Conservation (phyloP, 2,888 invertebrate species). For the Pristionchus japonicus region DNA sequence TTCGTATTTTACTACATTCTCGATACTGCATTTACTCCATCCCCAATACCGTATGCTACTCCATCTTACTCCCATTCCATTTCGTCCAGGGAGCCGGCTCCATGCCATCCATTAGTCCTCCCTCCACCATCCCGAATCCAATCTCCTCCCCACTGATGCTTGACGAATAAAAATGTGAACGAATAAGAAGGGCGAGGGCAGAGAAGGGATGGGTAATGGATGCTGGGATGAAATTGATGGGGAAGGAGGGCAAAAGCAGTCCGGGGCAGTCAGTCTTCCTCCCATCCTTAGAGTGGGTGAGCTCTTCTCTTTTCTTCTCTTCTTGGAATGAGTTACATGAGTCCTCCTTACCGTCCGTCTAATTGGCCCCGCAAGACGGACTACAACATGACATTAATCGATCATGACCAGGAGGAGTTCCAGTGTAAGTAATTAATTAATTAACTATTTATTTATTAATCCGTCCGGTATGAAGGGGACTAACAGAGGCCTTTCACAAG, state of each 20-base stretch:
- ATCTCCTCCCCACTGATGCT: not conserved
- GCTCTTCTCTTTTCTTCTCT: not conserved
- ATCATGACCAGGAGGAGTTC: not conserved
- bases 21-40: too few relatives aligned
- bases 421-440: not conserved
- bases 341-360: not conserved
- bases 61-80: too few relatives aligned
- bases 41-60: too few relatives aligned
- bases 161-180: constrained; percentile 31
- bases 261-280: not conserved
- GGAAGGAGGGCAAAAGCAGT: not conserved
- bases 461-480: too few relatives aligned
- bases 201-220: not conserved
- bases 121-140: not conserved
- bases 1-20: too few relatives aligned
- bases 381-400: not conserved
- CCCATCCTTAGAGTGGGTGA: not conserved
- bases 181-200: constrained; percentile 3
- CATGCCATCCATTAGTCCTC: not conserved
- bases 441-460: too few relatives aligned
- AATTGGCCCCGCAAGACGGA: not conserved
- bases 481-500: too few relatives aligned
- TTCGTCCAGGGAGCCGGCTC: too few relatives aligned
- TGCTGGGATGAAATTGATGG: not conserved
- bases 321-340: constrained; percentile 27